Conservation (phyloP, 30 jellyfish, hydroid and myxozoan species). For the Sanderia malayensis region DNA sequence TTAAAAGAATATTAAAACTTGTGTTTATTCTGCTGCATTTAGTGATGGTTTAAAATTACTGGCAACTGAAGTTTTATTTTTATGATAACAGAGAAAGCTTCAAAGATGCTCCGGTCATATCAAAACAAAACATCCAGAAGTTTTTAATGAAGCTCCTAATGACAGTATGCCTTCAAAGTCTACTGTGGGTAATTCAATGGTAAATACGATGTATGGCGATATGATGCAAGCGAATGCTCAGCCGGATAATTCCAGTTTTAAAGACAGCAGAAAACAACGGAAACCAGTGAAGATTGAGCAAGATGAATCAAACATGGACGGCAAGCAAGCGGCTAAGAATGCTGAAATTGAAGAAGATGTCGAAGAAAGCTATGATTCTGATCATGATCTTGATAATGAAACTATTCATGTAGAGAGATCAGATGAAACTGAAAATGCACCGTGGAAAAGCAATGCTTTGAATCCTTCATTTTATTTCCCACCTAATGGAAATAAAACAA, state of each 20-base stretch:
- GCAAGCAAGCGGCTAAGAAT: neutral
- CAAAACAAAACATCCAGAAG: slow-evolving; percentile 58
- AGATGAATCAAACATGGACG: slow-evolving; percentile 10
- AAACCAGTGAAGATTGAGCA: slow-evolving; percentile 3
- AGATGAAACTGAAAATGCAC: neutral
- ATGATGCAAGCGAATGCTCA: neutral
- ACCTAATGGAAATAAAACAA: too few relatives aligned
- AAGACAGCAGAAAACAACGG: too few relatives aligned
- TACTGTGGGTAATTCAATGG: too few relatives aligned
- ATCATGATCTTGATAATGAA: too few relatives aligned
- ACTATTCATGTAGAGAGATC: slow-evolving; percentile 4
- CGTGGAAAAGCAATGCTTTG: too few relatives aligned
- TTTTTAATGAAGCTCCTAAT: slow-evolving; percentile 23
- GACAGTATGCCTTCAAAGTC: slow-evolving; percentile 4
- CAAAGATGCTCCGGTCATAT: slow-evolving; percentile 60
- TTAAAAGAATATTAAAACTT: neutral
- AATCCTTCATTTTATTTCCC: too few relatives aligned
- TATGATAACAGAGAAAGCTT: slow-evolving; percentile 55
- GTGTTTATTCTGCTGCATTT: neutral
- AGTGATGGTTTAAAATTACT: too few relatives aligned
- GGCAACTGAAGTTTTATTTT: too few relatives aligned
- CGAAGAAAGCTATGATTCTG: neutral
- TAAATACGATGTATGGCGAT: too few relatives aligned
- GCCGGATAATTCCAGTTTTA: neutral
- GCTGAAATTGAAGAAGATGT: neutral